These are phyloP conservation scores for Ophonus ardosiacus DNA, from an alignment of 2,888 invertebrate species.

Conservation along the genomic window DNA sequence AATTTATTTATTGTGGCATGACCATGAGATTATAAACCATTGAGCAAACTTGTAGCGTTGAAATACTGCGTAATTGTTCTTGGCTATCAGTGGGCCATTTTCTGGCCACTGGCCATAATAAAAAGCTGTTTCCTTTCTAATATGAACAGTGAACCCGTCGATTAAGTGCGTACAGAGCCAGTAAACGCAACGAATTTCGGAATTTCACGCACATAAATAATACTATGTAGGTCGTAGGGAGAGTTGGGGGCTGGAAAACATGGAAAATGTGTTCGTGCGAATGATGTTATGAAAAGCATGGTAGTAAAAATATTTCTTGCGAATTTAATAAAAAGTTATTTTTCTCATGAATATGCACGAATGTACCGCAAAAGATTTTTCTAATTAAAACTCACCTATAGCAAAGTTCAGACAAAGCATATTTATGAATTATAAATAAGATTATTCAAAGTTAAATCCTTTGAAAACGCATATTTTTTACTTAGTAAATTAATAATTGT, in stretches of 20 bases:
- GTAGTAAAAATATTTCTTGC: neutral
- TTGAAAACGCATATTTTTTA: neutral
- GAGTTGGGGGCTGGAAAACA: neutral
- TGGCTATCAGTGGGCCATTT: neutral
- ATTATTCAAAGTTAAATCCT: neutral
- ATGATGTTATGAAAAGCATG: neutral
- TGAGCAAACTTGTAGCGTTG: too few relatives aligned
- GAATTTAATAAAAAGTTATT: neutral
- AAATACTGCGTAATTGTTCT: too few relatives aligned
- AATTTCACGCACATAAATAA: conserved; percentile 12
- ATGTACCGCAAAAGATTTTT: neutral
- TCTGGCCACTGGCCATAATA: neutral
- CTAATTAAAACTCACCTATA: neutral
- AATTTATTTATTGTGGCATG: too few relatives aligned
- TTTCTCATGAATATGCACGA: neutral
- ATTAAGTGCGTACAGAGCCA: conserved; percentile 16
- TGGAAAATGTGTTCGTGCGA: neutral
- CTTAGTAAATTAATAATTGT: neutral
- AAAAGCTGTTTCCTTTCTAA: conserved; percentile 22
- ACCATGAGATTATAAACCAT: too few relatives aligned
- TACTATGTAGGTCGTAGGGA: neutral
- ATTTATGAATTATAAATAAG: neutral
- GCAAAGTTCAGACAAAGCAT: neutral
- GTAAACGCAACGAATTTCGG: neutral
- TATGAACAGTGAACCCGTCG: conserved; percentile 35